Evolutionary conservation across 2,113 vertebrate genomes (phyloP).

Genomic region (Notarius lentiginosus): DNA sequence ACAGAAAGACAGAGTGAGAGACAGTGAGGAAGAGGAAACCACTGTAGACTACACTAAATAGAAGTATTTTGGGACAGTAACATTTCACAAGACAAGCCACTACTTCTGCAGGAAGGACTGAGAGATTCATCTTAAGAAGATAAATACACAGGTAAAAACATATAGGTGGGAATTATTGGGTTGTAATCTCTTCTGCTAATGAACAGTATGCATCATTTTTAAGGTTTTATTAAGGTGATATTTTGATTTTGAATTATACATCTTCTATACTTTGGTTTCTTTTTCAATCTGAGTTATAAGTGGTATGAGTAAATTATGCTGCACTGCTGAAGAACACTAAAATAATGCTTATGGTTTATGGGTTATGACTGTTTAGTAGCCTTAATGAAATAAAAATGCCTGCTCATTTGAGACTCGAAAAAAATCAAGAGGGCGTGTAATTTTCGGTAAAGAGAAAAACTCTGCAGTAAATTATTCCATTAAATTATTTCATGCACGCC

Average conservation of each 20-base stretch:
- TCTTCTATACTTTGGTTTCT: background rate
- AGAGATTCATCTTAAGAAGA: slow-evolving; percentile 9
- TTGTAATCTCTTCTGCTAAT: background rate
- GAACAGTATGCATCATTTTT: background rate
- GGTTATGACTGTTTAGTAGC: background rate
- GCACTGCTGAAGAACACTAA: background rate
- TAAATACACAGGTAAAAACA: slow-evolving; percentile 43
- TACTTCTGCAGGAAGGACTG: slow-evolving; percentile 3
- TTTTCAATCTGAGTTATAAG: background rate
- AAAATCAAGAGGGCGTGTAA: background rate
- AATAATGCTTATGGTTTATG: background rate
- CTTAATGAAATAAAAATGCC: background rate
- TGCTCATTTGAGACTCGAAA: background rate
- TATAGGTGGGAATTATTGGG: background rate
- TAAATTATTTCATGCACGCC: background rate
- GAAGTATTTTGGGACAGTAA: slow-evolving; percentile 40
- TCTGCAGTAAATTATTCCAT: background rate
- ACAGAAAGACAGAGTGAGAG: slow-evolving; percentile 12
- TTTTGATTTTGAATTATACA: background rate
- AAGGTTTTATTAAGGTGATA: background rate
- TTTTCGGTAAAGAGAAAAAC: background rate
- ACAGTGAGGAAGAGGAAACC: slow-evolving; percentile 30
- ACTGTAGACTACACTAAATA: slow-evolving; percentile 26
- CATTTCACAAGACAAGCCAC: slow-evolving; percentile 20
- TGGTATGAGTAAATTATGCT: background rate